phyloP scores from a whole-genome alignment of 2,888 invertebrate species.

The Anagyrus pseudococci region DNA sequence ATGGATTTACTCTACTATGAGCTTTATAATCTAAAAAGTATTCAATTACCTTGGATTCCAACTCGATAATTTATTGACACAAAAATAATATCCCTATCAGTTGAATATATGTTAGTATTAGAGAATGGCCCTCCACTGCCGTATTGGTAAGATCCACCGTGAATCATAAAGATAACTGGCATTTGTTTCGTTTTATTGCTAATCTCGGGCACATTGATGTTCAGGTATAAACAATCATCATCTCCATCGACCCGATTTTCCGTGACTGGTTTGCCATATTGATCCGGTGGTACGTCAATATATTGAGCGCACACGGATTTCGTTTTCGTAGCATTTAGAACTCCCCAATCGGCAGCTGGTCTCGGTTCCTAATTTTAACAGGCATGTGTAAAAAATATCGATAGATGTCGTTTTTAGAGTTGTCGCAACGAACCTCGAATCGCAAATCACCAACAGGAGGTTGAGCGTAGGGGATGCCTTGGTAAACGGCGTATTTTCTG shows the following conservation, averaged over 20 bases:
- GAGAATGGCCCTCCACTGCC: not conserved
- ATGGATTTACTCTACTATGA: constrained; percentile 65
- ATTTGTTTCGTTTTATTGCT: not conserved
- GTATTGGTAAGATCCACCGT: constrained; percentile 9
- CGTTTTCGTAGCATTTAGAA: not conserved
- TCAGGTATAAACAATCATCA: constrained; percentile 18
- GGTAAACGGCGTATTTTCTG: not conserved
- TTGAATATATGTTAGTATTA: constrained; percentile 5
- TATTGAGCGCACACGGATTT: constrained; percentile 10
- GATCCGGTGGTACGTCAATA: not conserved
- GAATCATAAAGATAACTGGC: constrained; percentile 17
- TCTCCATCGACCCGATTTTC: not conserved
- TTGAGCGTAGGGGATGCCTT: constrained; percentile 10
- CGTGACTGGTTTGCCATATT: constrained; percentile 1
- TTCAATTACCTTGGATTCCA: constrained; percentile 13
- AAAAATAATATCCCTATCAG: constrained; percentile 15
- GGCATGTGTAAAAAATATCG: not conserved
- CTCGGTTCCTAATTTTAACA: no score
- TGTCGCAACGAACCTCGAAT: no score
- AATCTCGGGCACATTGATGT: constrained; percentile 8
- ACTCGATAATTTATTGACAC: constrained; percentile 14
- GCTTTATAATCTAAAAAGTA: no score
- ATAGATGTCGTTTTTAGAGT: not conserved
- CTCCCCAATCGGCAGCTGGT: not conserved
- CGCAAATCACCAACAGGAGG: constrained; percentile 9